Evolutionary conservation across 2,888 invertebrate genomes (phyloP).

Genomic region (Mellilla xanthometata): DNA sequence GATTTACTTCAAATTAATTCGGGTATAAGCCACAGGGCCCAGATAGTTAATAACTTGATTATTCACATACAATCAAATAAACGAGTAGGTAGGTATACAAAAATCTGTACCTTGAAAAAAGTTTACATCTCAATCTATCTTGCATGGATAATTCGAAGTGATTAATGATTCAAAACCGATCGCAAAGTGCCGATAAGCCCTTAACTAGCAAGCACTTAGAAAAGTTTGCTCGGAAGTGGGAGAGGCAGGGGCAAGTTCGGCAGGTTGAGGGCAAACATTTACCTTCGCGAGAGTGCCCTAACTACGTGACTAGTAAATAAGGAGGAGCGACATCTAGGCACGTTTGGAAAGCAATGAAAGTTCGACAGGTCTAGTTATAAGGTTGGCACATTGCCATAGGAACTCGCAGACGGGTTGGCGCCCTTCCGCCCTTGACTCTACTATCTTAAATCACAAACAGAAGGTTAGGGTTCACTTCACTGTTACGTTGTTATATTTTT

Average conservation of each 20-base stretch:
- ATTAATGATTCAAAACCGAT: constrained; percentile 10
- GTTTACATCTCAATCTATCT: constrained; percentile 11
- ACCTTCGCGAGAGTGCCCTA: constrained; percentile 15
- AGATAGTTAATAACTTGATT: too few species aligned
- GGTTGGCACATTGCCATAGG: constrained; percentile 27
- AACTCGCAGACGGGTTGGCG: constrained; percentile 28
- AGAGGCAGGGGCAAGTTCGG: constrained; percentile 14
- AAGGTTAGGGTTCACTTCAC: constrained; percentile 16
- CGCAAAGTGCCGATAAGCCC: constrained; percentile 12
- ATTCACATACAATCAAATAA: too few species aligned
- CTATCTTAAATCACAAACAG: constrained; percentile 19
- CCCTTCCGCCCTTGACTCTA: constrained; percentile 29
- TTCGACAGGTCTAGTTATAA: constrained; percentile 17
- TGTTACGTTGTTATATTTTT: constrained; percentile 2
- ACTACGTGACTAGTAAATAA: constrained; percentile 19
- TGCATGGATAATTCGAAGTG: constrained; percentile 10
- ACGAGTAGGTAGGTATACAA: too few species aligned
- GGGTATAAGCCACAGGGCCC: too few species aligned
- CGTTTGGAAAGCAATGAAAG: constrained; percentile 13
- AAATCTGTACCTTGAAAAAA: too few species aligned
- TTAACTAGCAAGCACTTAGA: constrained; percentile 9
- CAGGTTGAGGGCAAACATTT: constrained; percentile 33
- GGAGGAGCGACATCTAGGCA: constrained; percentile 11
- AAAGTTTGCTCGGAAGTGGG: constrained; percentile 21
- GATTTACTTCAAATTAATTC: too few species aligned